A percentile compares a stretch with the other conserved stretches of the same genome.
Evolutionary conservation across 1,140 invertebrate species (phyloP).

Genomic region (Zophobas atratus): DNA sequence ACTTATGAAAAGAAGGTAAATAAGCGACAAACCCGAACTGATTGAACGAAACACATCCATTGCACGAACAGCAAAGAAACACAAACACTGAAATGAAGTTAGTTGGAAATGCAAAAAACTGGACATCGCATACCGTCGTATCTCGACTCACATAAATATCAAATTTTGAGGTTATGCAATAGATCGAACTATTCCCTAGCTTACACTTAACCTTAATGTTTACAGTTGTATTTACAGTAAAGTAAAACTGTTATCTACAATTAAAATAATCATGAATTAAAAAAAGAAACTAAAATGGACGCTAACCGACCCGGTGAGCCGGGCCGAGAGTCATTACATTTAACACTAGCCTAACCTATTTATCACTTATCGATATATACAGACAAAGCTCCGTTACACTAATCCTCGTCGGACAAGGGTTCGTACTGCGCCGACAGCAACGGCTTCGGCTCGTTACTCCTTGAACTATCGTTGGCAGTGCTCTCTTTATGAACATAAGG

Average conservation of each 20-base stretch:
- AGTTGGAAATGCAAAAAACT: conserved; percentile 62
- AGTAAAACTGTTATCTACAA: conserved; percentile 53
- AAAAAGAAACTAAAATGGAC: conserved; percentile 53
- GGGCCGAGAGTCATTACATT: conserved; percentile 22
- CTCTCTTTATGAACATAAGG: conserved; percentile 68
- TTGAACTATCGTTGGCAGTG: conserved; percentile 68
- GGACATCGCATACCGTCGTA: conserved; percentile 29
- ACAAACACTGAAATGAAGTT: conserved; percentile 38
- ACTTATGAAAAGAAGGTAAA: conserved; percentile 51
- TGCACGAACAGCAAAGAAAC: conserved; percentile 29
- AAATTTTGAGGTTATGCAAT: conserved; percentile 46
- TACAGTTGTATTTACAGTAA: conserved; percentile 30
- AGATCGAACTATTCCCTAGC: conserved; percentile 54
- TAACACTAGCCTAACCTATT: conserved; percentile 51
- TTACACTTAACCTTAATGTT: conserved; percentile 53
- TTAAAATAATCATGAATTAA: conserved; percentile 43
- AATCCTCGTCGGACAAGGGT: conserved; percentile 90
- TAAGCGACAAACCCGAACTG: conserved; percentile 11
- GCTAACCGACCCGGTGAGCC: conserved; percentile 45
- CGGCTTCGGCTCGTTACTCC: conserved; percentile 81
- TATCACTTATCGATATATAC: conserved; percentile 57
- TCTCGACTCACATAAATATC: conserved; percentile 38
- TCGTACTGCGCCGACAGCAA: conserved; percentile 89
- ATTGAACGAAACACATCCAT: conserved; percentile 4
- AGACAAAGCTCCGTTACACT: conserved; percentile 54